phyloP scores from a whole-genome alignment of 2,797 vertebrate species.

The Ara ararauna region DNA sequence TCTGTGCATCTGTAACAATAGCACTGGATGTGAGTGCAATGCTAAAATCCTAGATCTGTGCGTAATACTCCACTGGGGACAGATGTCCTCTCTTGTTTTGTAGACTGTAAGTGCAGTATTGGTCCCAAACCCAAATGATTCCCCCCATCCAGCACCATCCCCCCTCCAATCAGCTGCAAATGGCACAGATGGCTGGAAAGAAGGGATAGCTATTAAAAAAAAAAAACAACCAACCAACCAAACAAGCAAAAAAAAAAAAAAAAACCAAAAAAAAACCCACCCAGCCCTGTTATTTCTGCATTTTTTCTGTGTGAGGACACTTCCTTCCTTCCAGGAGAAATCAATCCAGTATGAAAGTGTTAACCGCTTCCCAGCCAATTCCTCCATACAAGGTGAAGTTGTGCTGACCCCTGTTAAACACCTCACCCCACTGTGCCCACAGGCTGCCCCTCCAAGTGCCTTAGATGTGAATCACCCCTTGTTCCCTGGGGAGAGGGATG shows the following conservation, averaged over 20 bases:
- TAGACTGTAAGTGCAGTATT: neutral
- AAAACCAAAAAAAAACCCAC: neutral
- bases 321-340: constrained; percentile 69
- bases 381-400: neutral
- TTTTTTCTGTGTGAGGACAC: constrained; percentile 65
- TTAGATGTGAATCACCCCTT: neutral
- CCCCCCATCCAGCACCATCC: neutral
- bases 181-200: constrained; percentile 58
- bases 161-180: constrained; percentile 46
- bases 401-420: neutral
- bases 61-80: constrained; percentile 38
- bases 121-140: constrained; percentile 48
- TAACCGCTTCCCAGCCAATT: constrained; percentile 31
- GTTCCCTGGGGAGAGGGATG: fast-evolving
- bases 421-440: fast-evolving
- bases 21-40: neutral
- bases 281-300: constrained; percentile 66
- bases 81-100: constrained; percentile 60
- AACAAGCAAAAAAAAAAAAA: neutral
- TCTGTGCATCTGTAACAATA: neutral
- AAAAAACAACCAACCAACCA: neutral
- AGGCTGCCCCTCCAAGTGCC: neutral
- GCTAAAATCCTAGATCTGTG: constrained; percentile 32
- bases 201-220: constrained; percentile 51
- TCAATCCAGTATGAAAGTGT: constrained; percentile 43